These are phyloP conservation scores for Limnephilus rhombicus DNA, from an alignment of 2,888 invertebrate species.

Conservation along the genomic window DNA sequence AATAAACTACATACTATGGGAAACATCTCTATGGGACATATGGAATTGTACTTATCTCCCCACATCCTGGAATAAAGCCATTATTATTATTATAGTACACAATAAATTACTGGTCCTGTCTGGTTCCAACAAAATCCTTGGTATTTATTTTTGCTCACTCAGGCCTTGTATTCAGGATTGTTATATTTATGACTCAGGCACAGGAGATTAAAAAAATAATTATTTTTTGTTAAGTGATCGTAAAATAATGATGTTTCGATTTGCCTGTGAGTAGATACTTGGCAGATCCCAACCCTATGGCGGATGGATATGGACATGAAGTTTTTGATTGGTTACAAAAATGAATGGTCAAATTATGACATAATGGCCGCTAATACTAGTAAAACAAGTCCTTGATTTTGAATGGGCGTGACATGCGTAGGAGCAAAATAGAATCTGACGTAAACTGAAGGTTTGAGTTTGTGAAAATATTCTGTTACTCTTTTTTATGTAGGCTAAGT, in stretches of 20 bases:
- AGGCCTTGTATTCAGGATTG: too few species aligned
- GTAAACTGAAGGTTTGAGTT: slow-evolving; percentile 47
- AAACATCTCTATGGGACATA: too few species aligned
- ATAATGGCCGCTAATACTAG: slow-evolving; percentile 45
- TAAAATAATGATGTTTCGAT: not conserved
- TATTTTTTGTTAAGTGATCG: too few species aligned
- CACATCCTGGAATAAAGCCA: too few species aligned
- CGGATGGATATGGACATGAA: not conserved
- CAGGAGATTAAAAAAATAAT: too few species aligned
- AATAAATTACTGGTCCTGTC: too few species aligned
- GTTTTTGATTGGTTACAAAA: slow-evolving; percentile 37
- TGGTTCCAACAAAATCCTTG: too few species aligned
- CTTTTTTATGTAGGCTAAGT: slow-evolving; percentile 25
- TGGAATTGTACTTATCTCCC: too few species aligned
- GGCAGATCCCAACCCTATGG: not conserved
- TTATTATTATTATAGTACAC: too few species aligned
- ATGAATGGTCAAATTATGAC: slow-evolving; percentile 26
- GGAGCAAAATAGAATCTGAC: slow-evolving; percentile 55
- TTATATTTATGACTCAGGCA: too few species aligned
- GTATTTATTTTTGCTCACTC: too few species aligned
- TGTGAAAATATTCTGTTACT: slow-evolving; percentile 21
- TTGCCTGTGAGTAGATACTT: not conserved
- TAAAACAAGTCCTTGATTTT: slow-evolving; percentile 43
- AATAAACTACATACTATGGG: too few species aligned
- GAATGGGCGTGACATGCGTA: slow-evolving; percentile 57